Conservation (phyloP, 2,888 invertebrate genomes). For the Yponomeuta plumbellus region DNA sequence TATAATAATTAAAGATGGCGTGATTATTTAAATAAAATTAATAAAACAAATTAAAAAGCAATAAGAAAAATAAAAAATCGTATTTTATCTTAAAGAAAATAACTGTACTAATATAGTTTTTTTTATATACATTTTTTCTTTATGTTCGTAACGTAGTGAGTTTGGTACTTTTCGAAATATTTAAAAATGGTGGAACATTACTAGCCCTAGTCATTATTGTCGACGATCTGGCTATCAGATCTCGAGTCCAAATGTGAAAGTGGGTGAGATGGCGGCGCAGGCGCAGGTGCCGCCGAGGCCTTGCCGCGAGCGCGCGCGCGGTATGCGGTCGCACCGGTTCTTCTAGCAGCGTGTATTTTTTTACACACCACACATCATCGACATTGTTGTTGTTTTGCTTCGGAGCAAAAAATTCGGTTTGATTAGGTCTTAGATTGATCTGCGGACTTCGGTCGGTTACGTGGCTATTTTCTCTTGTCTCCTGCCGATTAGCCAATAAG, state of each 20-base stretch:
- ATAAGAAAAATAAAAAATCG: too few relatives aligned
- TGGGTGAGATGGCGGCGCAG: constrained; percentile 38
- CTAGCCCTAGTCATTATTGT: background rate
- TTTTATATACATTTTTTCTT: too few relatives aligned
- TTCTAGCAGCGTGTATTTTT: constrained; percentile 71
- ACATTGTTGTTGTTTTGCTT: constrained; percentile 72
- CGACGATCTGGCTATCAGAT: constrained; percentile 8
- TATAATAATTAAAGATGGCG: too few relatives aligned
- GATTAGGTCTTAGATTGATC: constrained; percentile 39
- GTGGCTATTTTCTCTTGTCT: constrained; percentile 29
- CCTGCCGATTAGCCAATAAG: background rate
- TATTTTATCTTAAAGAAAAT: too few relatives aligned
- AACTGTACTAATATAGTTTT: too few relatives aligned
- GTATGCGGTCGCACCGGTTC: constrained; percentile 75
- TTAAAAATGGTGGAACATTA: too few relatives aligned
- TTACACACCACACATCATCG: constrained; percentile 70
- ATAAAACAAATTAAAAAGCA: too few relatives aligned
- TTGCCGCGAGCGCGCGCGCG: constrained; percentile 67
- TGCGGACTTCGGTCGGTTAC: constrained; percentile 35
- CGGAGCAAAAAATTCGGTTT: constrained; percentile 56
- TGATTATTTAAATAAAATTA: too few relatives aligned
- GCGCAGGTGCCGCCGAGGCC: constrained; percentile 56
- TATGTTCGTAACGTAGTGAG: too few relatives aligned
- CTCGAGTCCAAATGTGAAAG: constrained; percentile 45
- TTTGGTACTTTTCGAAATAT: too few relatives aligned